Base-by-base conservation (phyloP, 2,888 invertebrate genomes). In the Drosophila acutilabella region DNA sequence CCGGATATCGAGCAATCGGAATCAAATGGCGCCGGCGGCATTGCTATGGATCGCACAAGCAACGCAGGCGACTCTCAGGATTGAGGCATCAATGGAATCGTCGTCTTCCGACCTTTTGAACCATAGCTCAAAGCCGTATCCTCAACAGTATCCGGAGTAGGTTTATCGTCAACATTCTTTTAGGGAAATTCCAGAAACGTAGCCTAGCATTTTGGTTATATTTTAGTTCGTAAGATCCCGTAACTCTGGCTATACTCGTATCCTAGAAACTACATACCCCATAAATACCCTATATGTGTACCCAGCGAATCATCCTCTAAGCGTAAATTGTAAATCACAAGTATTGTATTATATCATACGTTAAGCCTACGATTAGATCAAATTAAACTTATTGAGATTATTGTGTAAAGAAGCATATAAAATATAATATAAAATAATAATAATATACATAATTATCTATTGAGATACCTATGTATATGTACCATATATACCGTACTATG, bases 51-150 rank as follows among this genome's bases (percentile, higher is more conserved):
- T 73, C 90, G 92, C 36, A 90, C 81, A 62, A 91, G 92, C 68
- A 92, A 91, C 75, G 90, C 91, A 4, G 92, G 91, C n/a, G 92
- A 92, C 68, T 92, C 92, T 23, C 92, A 92, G 78, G 92, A 92
- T 90, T 92, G 91, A 92, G 85, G 79, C 70, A 71, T 58, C 69
- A 64, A 44, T 61, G 69, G 74, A 60, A 40, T 53, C 42, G 68
- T 70, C 74, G 84, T 90, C 76, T 89, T 90, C 70, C 84, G 90
- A 64, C 90, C 89, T 54, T 90, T 87, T 59, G 91, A 86, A 76
- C 51, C 76, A 64, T 91, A 88, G 74, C 33, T 30, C 40, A 8
- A 23, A 14, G 14, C 18, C 38, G 10, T 47, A 40, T 20, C 23
- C 40, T 2, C 4, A 16, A 20, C n/a, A n/a, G 10, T 47, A 40